Conservation (phyloP, 2,113 vertebrate species). For the Rhodinocichla rosea region DNA sequence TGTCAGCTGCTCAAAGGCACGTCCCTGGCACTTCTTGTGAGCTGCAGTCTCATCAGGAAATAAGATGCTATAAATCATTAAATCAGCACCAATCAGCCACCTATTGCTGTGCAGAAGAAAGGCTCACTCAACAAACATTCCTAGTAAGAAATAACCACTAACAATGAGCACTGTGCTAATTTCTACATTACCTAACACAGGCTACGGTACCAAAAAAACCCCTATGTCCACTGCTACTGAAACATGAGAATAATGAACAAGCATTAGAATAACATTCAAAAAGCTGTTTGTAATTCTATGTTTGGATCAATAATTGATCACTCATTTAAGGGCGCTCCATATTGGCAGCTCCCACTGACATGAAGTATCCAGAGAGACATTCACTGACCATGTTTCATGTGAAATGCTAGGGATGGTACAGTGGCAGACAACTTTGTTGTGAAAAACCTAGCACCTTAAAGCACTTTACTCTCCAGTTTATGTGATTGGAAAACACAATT, state of each 20-base stretch:
- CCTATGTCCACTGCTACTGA: background rate
- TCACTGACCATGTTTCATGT: background rate
- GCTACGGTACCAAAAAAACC: background rate
- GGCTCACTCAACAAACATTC: background rate
- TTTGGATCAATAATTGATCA: background rate
- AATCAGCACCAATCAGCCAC: background rate
- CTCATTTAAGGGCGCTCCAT: background rate
- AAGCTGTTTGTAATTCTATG: background rate
- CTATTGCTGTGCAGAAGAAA: background rate
- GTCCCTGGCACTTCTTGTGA: background rate
- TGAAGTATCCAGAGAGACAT: background rate
- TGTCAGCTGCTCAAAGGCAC: background rate
- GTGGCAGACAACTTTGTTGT: background rate
- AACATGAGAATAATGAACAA: background rate
- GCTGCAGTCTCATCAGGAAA: background rate
- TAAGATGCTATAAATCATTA: background rate
- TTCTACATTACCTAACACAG: background rate
- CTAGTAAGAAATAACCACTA: background rate
- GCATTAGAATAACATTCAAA: background rate
- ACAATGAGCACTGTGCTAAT: background rate
- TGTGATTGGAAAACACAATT: background rate
- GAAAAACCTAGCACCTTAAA: background rate
- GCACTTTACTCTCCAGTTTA: background rate
- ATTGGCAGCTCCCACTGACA: background rate
- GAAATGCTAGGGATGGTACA: background rate